Percentiles rank a stretch among this genome's conserved stretches.
Evolutionary conservation across 2,797 vertebrate species (phyloP).

Genomic region (Onychomys leucogaster): DNA sequence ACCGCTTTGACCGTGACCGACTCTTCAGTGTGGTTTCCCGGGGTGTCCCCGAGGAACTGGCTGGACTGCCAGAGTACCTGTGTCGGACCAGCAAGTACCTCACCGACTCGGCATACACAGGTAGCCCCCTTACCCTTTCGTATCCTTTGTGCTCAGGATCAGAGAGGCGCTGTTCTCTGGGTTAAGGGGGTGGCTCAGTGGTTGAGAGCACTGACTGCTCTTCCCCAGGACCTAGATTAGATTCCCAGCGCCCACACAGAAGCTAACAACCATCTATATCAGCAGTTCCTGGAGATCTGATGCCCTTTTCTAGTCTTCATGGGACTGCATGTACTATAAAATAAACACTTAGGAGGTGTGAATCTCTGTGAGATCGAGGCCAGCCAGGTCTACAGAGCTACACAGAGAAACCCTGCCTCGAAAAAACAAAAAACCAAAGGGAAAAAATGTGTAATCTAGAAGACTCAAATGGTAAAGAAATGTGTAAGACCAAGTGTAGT

Average conservation of each 20-base stretch:
- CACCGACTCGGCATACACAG: constrained; percentile 87
- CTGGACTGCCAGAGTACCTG: constrained; percentile 86
- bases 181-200: neutral
- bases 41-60: constrained; percentile 84
- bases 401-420: neutral
- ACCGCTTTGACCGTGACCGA: constrained; percentile 86
- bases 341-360: neutral
- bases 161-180: neutral
- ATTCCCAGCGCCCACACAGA: neutral
- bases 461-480: constrained; percentile 22
- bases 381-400: neutral
- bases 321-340: neutral
- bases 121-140: constrained; percentile 73
- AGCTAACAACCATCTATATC: neutral
- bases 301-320: neutral
- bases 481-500: neutral
- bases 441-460: neutral
- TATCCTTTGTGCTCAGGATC: neutral
- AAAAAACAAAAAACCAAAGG: neutral
- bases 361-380: neutral
- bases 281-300: neutral
- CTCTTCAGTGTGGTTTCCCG: constrained; percentile 86
- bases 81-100: constrained; percentile 87
- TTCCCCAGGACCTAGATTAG: neutral
- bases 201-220: neutral